Evolutionary conservation across 1,140 invertebrate species (phyloP), one percentile per base, ranked within the genome.

Genomic region (Leptestheria dahalacensis): DNA sequence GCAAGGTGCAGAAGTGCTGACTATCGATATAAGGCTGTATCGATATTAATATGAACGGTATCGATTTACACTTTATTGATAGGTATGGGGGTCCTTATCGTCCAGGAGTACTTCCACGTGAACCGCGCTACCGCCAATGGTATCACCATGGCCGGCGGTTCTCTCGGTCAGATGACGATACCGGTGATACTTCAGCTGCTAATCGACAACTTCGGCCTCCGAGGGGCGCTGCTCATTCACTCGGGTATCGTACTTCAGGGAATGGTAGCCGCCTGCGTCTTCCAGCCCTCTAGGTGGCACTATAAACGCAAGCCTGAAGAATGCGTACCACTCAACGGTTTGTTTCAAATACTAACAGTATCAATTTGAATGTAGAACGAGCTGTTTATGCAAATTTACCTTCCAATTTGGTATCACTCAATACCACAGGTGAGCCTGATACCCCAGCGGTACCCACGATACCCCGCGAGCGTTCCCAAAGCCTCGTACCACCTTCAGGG

Each of bases 101-200:
- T 65, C 3, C 63, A 65, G 23, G 55, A 66, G 33, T 70, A 70
- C 54, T 70, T 70, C 53, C 48, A 66, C 11, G 61, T 60, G 46
- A 57, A 64, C 11, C 56, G 69, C 53, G 68, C 65, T 18, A 55
- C 67, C n/a, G 69, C 69, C 2, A 70, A 67, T 48, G 69, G 69
- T 20, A 48, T 70, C n/a, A 62, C 64, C 12, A 64, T 68, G 61
- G 65, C 69, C 3, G 68, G 68, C 1, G 66, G 65, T 55, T 64
- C 67, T 9, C 29, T 70, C 11, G 69, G 69, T 18, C 66, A 66
- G 24, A 65, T 70, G 26, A 28, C 67, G 9, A 62, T 70, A 25
- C 68, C 68, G 3, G 18, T 66, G 11, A 47, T 69, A 3, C 60
- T 64, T 3, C 58, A 64, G n/a, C 25, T 59, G 21, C 46, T 64